Percentiles rank a stretch among this genome's conserved stretches.
phyloP scores from a whole-genome alignment of 2,797 vertebrate genomes.

The Tapirus indicus region DNA sequence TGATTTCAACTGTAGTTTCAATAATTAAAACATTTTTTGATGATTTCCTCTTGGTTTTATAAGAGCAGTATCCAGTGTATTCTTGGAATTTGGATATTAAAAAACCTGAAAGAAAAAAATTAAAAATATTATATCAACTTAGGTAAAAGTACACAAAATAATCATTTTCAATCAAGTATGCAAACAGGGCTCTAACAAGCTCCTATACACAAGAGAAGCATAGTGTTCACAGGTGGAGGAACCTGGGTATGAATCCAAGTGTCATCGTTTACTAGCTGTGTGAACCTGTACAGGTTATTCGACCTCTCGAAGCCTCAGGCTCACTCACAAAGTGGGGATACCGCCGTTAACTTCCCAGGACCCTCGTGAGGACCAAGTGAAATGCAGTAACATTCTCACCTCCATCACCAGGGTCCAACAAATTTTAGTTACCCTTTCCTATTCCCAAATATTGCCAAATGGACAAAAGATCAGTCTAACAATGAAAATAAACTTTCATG shows the following conservation, averaged over 20 bases:
- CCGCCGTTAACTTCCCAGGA: neutral
- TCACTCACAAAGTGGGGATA: conserved; percentile 6
- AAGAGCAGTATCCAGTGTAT: neutral
- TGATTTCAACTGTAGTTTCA: conserved; percentile 67
- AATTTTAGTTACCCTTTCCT: neutral
- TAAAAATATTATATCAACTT: conserved; percentile 6
- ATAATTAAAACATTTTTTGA: conserved; percentile 72
- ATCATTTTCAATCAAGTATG: conserved; percentile 26
- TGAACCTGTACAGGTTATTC: neutral
- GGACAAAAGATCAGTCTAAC: conserved; percentile 14
- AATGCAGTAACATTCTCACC: neutral
- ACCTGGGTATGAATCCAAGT: neutral
- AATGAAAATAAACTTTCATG: conserved; percentile 43
- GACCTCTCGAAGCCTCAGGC: neutral
- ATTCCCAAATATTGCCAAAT: neutral
- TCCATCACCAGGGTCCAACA: neutral
- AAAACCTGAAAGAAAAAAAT: conserved; percentile 75
- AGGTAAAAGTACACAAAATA: neutral
- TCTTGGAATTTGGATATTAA: neutral
- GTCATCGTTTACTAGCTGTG: neutral
- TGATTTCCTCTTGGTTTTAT: conserved; percentile 44
- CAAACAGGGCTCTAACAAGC: neutral
- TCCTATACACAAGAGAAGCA: neutral
- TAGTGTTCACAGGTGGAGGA: neutral
- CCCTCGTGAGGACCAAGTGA: neutral